Evolutionary conservation across 2,113 vertebrate genomes (phyloP).

Genomic region (Balaeniceps rex): DNA sequence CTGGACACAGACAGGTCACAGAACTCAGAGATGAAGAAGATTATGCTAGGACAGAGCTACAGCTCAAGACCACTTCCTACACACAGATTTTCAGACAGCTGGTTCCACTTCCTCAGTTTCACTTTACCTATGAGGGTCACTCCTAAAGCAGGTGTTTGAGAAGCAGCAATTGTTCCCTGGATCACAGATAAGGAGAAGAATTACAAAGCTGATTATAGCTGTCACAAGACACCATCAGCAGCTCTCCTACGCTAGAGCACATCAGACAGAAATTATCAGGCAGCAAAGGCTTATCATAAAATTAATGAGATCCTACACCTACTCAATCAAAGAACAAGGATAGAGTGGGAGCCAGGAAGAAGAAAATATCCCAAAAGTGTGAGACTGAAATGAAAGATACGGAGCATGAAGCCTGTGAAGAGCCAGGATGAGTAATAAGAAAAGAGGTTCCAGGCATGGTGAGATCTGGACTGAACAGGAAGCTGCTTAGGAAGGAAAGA

Average conservation of each 20-base stretch:
- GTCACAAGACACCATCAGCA: constrained; percentile 22
- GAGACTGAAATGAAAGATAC: background rate
- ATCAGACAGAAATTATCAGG: constrained; percentile 7
- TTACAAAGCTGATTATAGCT: background rate
- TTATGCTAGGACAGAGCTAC: background rate
- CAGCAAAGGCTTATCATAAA: background rate
- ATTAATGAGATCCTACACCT: background rate
- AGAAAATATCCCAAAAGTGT: background rate
- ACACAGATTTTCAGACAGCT: background rate
- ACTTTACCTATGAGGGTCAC: background rate
- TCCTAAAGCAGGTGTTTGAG: background rate
- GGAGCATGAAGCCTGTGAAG: background rate
- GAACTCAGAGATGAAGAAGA: background rate
- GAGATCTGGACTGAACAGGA: background rate
- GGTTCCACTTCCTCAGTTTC: background rate
- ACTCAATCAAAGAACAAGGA: background rate
- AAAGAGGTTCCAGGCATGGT: background rate
- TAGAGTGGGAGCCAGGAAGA: background rate
- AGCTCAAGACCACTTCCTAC: background rate
- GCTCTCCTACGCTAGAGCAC: background rate
- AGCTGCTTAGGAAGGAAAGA: background rate
- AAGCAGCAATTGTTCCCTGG: background rate
- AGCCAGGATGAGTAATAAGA: background rate
- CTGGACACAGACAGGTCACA: background rate
- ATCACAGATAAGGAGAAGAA: background rate